Evolutionary conservation across 2,113 vertebrate species (phyloP).

Genomic region (Gallinago paraguaiae): DNA sequence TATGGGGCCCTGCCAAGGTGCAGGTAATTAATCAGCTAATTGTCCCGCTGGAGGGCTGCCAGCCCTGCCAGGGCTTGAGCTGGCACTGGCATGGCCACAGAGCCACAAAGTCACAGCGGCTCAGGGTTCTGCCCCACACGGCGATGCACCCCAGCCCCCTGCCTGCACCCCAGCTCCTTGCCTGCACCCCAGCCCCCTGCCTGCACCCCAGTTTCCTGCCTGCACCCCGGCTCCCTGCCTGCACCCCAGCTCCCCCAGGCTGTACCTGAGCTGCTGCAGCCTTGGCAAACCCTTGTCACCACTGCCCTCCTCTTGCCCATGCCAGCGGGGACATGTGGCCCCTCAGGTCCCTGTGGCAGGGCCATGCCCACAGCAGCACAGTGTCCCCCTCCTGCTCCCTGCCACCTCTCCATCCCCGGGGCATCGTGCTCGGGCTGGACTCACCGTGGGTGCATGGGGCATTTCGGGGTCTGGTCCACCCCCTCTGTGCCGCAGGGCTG

Average conservation of each 20-base stretch:
- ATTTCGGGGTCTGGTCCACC: not conserved
- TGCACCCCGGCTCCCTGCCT: too few relatives aligned
- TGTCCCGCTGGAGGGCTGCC: not conserved
- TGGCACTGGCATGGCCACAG: accelerated
- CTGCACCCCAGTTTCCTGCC: not conserved
- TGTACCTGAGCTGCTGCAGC: accelerated
- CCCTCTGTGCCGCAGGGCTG: not conserved
- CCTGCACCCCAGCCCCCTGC: not conserved
- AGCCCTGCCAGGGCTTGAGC: not conserved
- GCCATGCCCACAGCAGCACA: not conserved
- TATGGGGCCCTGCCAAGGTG: not conserved
- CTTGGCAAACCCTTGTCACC: not conserved
- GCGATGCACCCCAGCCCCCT: not conserved
- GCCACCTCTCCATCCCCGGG: accelerated
- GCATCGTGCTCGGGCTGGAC: not conserved
- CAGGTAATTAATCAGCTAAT: conserved; percentile 33
- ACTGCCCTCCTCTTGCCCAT: accelerated
- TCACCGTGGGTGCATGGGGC: accelerated
- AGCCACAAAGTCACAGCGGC: not conserved
- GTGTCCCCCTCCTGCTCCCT: not conserved
- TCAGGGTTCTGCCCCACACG: not conserved
- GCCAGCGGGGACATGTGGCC: not conserved
- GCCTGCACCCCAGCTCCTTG: not conserved
- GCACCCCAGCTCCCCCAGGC: not conserved
- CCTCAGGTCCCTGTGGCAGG: not conserved